Evolutionary conservation across 2,797 vertebrate genomes (phyloP), one percentile per base, ranked within the genome.

Genomic region (Mus spretus): DNA sequence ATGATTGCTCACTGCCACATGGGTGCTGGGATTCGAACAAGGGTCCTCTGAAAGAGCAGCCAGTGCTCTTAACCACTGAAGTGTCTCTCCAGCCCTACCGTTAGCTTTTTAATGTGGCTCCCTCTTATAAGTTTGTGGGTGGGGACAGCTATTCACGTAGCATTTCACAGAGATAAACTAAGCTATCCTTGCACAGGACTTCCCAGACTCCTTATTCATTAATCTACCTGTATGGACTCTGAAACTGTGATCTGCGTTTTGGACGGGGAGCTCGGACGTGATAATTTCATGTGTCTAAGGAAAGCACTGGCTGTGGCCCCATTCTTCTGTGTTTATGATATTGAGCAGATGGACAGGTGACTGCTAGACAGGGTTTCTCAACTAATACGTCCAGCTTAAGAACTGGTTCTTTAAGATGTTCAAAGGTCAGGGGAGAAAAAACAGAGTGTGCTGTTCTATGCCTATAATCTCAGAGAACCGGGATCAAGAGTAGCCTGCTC

Each of bases 101-200:
- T 37, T 53, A 80, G 57, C 19, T 6, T 94, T 94, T 96, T 19
- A 80, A 97, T 97, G 84, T 70, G 97, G 84, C 91, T 96, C 74
- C 81, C 98, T 12, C 0, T 96, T 86, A 40, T 28, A 97, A 98
- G 95, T 98, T 98, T 20, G 59, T 10, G 98, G 97, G 96, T 53
- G 86, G 95, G 98, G 98, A 97, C 97, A 98, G 63, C 96, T 98
- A 94, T 95, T 96, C 97, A 97, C 89, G 95, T 37, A 97, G 93
- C 96, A 94, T 31, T 97, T 98, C 96, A 97, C 90, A 97, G 93
- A 96, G 97, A 97, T 97, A 97, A 31, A 85, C 96, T 97, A 98
- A 96, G 82, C 80, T 74, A 92, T 94, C 74, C 92, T 98, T 93
- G 86, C 96, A 98, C 95, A 97, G 93, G 82, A 74, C 87, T 97